Percentiles rank a stretch among this genome's conserved stretches.
Conservation (phyloP, 2,797 vertebrate species). For the Hirundo rustica region DNA sequence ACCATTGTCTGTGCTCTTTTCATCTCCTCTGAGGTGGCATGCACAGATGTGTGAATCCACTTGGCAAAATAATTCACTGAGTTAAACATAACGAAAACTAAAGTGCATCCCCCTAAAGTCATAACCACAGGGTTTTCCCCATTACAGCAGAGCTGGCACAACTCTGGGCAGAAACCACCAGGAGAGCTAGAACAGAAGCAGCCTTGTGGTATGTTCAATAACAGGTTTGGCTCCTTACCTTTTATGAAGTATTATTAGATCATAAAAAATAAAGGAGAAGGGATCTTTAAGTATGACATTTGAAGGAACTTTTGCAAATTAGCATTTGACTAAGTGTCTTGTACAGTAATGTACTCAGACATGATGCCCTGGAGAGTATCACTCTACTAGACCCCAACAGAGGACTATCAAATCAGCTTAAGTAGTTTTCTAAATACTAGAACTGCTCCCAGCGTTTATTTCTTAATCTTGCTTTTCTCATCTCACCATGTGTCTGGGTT, state of each 20-base stretch:
- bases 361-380: background rate
- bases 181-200: background rate
- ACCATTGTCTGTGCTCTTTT: rapidly evolving
- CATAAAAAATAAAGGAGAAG: background rate
- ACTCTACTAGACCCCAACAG: background rate
- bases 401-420: background rate
- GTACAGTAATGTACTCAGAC: background rate
- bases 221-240: background rate
- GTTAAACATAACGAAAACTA: background rate
- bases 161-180: background rate
- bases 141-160: background rate
- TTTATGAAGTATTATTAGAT: background rate
- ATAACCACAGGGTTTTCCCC: background rate
- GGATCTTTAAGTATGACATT: background rate
- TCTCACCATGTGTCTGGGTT: background rate
- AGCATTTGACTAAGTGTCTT: background rate
- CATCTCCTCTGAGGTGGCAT: background rate
- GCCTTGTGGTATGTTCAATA: background rate
- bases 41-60: background rate
- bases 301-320: background rate
- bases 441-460: background rate
- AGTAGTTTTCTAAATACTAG: background rate
- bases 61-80: background rate
- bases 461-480: background rate
- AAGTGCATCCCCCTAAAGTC: background rate